Conservation (phyloP, 2,797 vertebrate genomes). For the Sebastes matsubarae region DNA sequence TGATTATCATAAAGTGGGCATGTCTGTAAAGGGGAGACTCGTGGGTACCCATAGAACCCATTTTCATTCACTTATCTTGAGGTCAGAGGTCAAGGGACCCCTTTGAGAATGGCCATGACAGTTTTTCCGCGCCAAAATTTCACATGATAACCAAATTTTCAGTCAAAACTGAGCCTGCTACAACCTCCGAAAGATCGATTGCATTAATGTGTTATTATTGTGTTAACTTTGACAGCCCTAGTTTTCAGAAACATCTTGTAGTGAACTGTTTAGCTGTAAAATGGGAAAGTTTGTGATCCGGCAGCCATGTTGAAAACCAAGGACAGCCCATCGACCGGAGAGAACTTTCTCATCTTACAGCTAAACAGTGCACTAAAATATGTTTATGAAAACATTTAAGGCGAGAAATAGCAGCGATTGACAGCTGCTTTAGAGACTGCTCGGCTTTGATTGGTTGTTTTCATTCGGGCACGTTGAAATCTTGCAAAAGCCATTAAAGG, state of each 20-base stretch:
- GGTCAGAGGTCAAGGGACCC: too few species aligned
- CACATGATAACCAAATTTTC: rapidly evolving
- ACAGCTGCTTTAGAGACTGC: not conserved
- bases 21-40: too few species aligned
- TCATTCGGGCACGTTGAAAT: too few species aligned
- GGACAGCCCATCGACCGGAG: rapidly evolving
- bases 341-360: rapidly evolving
- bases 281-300: not conserved
- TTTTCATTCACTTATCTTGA: too few species aligned
- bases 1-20: too few species aligned
- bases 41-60: rapidly evolving
- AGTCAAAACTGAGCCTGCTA: too few species aligned
- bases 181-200: too few species aligned
- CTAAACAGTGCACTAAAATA: rapidly evolving
- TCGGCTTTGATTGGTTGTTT: not conserved
- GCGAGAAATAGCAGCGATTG: not conserved
- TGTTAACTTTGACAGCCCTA: too few species aligned
- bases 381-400: not conserved
- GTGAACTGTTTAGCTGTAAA: not conserved
- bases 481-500: too few species aligned
- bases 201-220: too few species aligned
- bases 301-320: rapidly evolving
- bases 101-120: too few species aligned
- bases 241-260: not conserved
- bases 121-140: too few species aligned